These are phyloP conservation scores for Xenentodon cancila DNA, from an alignment of 2,797 vertebrate species.

Conservation along the genomic window DNA sequence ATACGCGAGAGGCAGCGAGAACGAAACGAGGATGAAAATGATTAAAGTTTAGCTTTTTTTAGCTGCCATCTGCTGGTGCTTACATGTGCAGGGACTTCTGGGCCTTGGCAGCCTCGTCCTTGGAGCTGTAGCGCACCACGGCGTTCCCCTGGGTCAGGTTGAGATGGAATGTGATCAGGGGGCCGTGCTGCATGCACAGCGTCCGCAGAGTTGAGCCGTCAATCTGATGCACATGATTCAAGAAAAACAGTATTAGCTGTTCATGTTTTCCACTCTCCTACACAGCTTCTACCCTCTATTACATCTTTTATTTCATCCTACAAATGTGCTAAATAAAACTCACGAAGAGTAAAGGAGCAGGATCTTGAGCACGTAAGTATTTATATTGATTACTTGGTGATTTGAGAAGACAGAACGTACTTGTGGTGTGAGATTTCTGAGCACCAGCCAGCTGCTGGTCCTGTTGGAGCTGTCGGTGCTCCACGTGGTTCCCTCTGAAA, in stretches of 20 bases:
- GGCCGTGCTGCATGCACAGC: slow-evolving; percentile 97
- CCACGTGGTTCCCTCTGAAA: slow-evolving; percentile 91
- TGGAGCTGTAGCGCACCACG: slow-evolving; percentile 99
- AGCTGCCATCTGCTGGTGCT: slow-evolving; percentile 47
- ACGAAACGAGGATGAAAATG: not conserved
- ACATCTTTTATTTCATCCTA: too few relatives aligned
- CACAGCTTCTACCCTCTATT: too few relatives aligned
- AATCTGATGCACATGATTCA: slow-evolving; percentile 80
- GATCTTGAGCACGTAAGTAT: too few relatives aligned
- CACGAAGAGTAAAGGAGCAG: too few relatives aligned
- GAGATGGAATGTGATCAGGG: slow-evolving; percentile 98
- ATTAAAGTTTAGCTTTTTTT: not conserved
- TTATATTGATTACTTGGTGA: too few relatives aligned
- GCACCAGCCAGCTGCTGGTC: slow-evolving; percentile 97
- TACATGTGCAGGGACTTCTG: slow-evolving; percentile 99
- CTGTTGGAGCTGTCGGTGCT: slow-evolving; percentile 96
- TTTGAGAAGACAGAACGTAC: slow-evolving; percentile 65
- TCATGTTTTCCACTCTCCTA: too few relatives aligned
- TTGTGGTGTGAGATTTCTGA: slow-evolving; percentile 98
- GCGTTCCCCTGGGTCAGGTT: slow-evolving; percentile 98
- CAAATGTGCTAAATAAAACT: too few relatives aligned
- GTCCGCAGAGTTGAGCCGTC: slow-evolving; percentile 97
- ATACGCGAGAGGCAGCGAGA: not conserved
- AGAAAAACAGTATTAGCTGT: not conserved
- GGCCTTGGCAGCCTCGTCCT: slow-evolving; percentile 97